Conservation (phyloP, 2,888 invertebrate genomes). For the Elgonia sp. region DNA sequence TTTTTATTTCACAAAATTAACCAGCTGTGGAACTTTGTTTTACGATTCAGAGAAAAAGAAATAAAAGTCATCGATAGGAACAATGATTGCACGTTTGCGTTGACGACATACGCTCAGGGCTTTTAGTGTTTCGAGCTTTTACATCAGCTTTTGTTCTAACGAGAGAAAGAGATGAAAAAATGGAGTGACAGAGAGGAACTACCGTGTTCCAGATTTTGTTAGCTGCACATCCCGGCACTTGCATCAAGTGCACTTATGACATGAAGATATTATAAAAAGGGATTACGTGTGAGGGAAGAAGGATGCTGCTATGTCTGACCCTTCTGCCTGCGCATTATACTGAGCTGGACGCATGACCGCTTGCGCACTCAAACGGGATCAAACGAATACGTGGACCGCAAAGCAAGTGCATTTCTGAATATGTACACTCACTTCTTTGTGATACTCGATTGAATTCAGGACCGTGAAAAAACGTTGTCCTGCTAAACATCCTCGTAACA, state of each 20-base stretch:
- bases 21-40: not conserved
- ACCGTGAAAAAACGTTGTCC: slow-evolving; percentile 23
- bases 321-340: slow-evolving; percentile 40
- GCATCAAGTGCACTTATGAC: slow-evolving; percentile 77
- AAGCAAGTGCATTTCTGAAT: slow-evolving; percentile 48
- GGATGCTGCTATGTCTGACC: slow-evolving; percentile 22
- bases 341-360: slow-evolving; percentile 63
- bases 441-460: slow-evolving; percentile 43
- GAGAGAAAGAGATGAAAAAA: too few relatives aligned
- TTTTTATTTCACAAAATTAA: not conserved
- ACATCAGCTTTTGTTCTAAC: slow-evolving; percentile 74
- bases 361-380: slow-evolving; percentile 65
- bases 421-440: slow-evolving; percentile 39
- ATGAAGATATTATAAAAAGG: slow-evolving; percentile 39
- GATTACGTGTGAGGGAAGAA: slow-evolving; percentile 37
- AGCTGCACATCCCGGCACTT: slow-evolving; percentile 78
- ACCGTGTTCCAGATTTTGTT: slow-evolving; percentile 79
- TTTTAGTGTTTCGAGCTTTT: slow-evolving; percentile 83
- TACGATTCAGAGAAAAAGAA: not conserved
- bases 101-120: slow-evolving; percentile 67
- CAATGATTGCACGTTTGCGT: slow-evolving; percentile 32
- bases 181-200: slow-evolving; percentile 33
- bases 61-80: slow-evolving; percentile 9
- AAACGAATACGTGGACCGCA: slow-evolving; percentile 64
- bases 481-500: slow-evolving; percentile 26